Base-by-base conservation (phyloP, 2,888 invertebrate species). In the Coleophora flavipennella region DNA sequence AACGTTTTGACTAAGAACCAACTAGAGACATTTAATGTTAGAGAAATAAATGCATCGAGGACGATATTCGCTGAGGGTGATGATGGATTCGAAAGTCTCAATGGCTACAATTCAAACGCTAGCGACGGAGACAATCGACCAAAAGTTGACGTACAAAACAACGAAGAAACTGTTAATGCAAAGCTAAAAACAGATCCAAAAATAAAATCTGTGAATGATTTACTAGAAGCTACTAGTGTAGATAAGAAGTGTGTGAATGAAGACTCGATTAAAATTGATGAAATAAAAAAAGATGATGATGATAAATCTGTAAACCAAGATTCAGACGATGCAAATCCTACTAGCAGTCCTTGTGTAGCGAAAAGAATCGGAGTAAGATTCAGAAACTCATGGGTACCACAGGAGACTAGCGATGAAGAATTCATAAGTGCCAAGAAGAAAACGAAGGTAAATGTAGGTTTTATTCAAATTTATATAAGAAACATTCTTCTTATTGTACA, bases 61-160 rank as follows among this genome's bases (percentile, higher is more conserved):
- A 64, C 69, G 0, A 59, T 67, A 38, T 66, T 80, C 33, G 77
- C 78, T 25, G 86, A 86, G 43, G 85, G 93, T 62, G 94, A 94
- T 60, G 94, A 94, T 61, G 94, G 94, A 10, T 94, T 94, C 58
- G 94, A 94, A 76, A 94, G 94, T 66, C 85, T 94, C 8, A 93
- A 92, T 56, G 93, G 93, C 8, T 93, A 93, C 62, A 91, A 91
- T 49, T 93, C 93, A 0, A 89, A 90, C 57, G 88, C 88, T 39
- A 91, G 91, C 49, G 81, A 85, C 45, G 73, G 59, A 32, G 83
- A 83, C 31, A 71, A 58, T 36, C 60, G 53, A 45, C 46, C 48
- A 2, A 65, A 61, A 55, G 53, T 55, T 26, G 39, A 44, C n/a
- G 34, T 27, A n/a, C 37, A 45, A 38, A 38, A 36, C 27, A 20